Conservation (phyloP, 2,113 vertebrate genomes). For the Tonatia bakeri region DNA sequence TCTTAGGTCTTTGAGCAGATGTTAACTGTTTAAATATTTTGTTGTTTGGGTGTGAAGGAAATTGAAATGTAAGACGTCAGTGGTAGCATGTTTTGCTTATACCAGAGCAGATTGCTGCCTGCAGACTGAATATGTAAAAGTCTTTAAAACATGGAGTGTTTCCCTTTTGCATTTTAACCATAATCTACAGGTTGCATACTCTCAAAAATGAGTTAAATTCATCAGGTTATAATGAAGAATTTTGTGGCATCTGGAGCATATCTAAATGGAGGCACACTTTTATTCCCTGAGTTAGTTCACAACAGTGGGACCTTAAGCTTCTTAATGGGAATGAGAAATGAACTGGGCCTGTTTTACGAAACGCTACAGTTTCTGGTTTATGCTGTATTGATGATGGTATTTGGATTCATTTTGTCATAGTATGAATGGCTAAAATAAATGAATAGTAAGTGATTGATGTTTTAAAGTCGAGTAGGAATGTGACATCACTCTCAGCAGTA, state of each 20-base stretch:
- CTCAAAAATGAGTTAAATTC: not conserved
- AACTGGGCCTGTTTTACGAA: not conserved
- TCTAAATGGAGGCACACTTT: not conserved
- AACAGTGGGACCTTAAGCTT: not conserved
- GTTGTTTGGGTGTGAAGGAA: slow-evolving; percentile 71
- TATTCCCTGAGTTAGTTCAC: not conserved
- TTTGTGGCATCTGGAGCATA: not conserved
- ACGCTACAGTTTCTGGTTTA: not conserved
- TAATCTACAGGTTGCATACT: slow-evolving; percentile 48
- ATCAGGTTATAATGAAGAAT: not conserved
- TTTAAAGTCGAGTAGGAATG: not conserved
- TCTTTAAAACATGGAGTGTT: slow-evolving; percentile 42
- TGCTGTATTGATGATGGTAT: not conserved
- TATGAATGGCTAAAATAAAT: not conserved
- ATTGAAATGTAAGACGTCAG: slow-evolving; percentile 69
- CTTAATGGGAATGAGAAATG: not conserved
- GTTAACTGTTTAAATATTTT: slow-evolving; percentile 77
- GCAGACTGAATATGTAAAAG: slow-evolving; percentile 51
- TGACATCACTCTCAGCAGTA: not conserved
- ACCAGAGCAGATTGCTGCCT: slow-evolving; percentile 67
- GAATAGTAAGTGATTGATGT: not conserved
- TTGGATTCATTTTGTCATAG: not conserved
- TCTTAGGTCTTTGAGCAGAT: slow-evolving; percentile 71
- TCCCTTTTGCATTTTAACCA: slow-evolving; percentile 62
- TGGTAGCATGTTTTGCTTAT: slow-evolving; percentile 69